Percentiles rank a stretch among this genome's conserved stretches.
Conservation (phyloP, 2,888 invertebrate species). For the Acronicta psi region DNA sequence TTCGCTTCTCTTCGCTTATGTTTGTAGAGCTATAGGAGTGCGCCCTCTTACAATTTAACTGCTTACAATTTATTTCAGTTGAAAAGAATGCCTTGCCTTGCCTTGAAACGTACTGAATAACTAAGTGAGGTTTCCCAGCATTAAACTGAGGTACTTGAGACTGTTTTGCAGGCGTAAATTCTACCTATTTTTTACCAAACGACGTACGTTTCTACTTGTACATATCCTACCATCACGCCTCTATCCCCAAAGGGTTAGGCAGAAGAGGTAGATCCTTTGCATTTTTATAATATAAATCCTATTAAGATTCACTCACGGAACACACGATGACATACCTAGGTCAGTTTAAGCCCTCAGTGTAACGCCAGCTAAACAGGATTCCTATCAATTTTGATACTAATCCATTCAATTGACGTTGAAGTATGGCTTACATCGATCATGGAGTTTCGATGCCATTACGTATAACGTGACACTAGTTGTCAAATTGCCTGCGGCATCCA, state of each 20-base stretch:
- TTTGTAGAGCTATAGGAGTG: slow-evolving; percentile 27
- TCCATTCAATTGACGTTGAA: slow-evolving; percentile 25
- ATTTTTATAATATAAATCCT: too few species aligned
- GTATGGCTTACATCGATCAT: slow-evolving; percentile 34
- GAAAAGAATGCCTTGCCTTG: slow-evolving; percentile 40
- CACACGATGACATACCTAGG: background rate
- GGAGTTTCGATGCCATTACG: slow-evolving; percentile 27
- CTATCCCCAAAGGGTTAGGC: too few species aligned
- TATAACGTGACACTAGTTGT: slow-evolving; percentile 44
- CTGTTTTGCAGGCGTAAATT: background rate
- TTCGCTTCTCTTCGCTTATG: slow-evolving; percentile 25
- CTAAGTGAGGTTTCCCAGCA: slow-evolving; percentile 22
- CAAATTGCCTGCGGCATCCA: slow-evolving; percentile 9
- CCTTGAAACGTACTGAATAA: slow-evolving; percentile 30
- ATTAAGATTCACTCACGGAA: too few species aligned
- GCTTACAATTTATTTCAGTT: slow-evolving; percentile 50
- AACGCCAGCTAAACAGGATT: slow-evolving; percentile 20
- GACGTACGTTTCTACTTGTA: background rate
- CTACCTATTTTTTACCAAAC: background rate
- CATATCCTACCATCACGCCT: too few species aligned
- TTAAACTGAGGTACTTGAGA: background rate
- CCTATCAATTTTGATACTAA: slow-evolving; percentile 16
- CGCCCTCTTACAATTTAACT: slow-evolving; percentile 48
- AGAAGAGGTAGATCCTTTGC: too few species aligned
- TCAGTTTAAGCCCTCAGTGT: background rate